A percentile compares a stretch with the other conserved stretches of the same genome.
These are phyloP conservation scores for Hemithea aestivaria DNA, from an alignment of 2,888 invertebrate genomes.

Conservation along the genomic window DNA sequence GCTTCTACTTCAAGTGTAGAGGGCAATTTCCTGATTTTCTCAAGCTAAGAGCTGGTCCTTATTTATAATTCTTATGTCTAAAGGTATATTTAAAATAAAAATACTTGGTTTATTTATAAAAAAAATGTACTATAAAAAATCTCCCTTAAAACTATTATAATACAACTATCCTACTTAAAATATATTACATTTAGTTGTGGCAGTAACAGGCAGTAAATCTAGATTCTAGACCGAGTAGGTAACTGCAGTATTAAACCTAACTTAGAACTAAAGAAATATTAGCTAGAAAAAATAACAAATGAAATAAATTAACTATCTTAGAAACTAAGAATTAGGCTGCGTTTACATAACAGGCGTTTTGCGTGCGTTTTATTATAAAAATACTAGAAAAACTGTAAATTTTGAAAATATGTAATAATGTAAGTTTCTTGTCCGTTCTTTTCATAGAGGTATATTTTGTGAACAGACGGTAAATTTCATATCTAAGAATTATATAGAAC, in stretches of 20 bases:
- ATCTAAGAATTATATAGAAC: too few species aligned
- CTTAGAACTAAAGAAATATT: constrained; percentile 28
- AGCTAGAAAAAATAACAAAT: constrained; percentile 42
- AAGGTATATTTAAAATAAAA: constrained; percentile 16
- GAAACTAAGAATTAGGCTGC: constrained; percentile 18
- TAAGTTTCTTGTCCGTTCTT: too few species aligned
- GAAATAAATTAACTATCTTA: constrained; percentile 28
- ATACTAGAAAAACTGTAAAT: too few species aligned
- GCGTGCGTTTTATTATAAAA: too few species aligned
- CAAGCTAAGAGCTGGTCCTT: too few species aligned
- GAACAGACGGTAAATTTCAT: too few species aligned
- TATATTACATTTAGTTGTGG: constrained; percentile 58
- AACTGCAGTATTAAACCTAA: constrained; percentile 46
- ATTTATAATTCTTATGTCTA: too few species aligned
- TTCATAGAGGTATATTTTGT: too few species aligned
- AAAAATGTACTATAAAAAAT: constrained; percentile 57
- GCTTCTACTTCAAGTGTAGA: too few species aligned
- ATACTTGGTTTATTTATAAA: constrained; percentile 39
- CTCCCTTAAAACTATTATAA: constrained; percentile 47
- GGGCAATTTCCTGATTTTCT: too few species aligned
- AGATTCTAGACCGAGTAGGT: constrained; percentile 41
- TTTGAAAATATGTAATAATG: too few species aligned
- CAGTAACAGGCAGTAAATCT: constrained; percentile 33
- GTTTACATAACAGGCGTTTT: too few species aligned
- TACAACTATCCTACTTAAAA: constrained; percentile 40